Conservation (phyloP, 2,797 vertebrate genomes). For the Muscicapa comitata region DNA sequence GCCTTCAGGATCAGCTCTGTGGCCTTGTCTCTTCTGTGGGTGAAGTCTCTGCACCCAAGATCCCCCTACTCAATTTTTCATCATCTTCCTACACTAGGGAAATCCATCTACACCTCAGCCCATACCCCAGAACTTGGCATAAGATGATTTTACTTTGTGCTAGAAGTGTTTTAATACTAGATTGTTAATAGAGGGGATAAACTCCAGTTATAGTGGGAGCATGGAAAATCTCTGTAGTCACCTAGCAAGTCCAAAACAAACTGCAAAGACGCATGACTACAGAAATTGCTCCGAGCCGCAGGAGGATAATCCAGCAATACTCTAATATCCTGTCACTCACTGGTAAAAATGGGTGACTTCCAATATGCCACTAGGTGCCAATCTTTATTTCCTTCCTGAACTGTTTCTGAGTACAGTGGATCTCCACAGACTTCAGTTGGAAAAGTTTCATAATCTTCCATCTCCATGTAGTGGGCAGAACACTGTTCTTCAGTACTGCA, state of each 20-base stretch:
- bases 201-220: neutral
- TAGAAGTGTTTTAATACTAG: neutral
- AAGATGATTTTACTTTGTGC: neutral
- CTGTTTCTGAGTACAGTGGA: neutral
- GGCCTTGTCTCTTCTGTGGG: neutral
- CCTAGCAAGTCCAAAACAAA: neutral
- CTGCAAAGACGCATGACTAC: neutral
- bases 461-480: neutral
- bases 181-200: neutral
- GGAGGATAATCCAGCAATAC: neutral
- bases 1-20: neutral
- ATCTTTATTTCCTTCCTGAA: neutral
- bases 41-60: neutral
- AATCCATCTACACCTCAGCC: neutral
- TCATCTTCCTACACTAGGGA: neutral
- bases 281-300: neutral
- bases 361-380: too few relatives aligned
- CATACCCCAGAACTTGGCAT: neutral
- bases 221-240: neutral
- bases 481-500: neutral
- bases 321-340: neutral
- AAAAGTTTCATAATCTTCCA: neutral
- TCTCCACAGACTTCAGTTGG: neutral
- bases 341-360: neutral
- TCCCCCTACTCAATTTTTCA: neutral